These are phyloP conservation scores for Acanthurus leucopareius DNA, from an alignment of 2,797 vertebrate species.

Conservation along the genomic window DNA sequence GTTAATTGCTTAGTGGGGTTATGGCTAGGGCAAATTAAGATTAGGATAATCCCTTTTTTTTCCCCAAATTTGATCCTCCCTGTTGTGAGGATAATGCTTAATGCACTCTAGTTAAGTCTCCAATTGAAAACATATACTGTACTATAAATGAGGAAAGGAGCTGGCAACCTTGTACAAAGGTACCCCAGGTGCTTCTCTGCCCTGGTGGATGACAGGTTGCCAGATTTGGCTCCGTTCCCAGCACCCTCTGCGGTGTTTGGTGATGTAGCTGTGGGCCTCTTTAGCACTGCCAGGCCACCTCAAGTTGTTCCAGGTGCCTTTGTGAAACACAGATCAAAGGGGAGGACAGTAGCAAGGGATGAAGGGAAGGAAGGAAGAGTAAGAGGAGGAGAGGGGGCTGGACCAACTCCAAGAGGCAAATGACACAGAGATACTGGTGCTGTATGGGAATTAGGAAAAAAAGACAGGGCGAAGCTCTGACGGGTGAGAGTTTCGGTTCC, in stretches of 20 bases:
- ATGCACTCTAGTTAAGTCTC: background rate
- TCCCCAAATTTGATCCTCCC: constrained; percentile 13
- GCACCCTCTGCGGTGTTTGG: constrained; percentile 48
- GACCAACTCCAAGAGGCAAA: constrained; percentile 51
- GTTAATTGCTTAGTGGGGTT: background rate
- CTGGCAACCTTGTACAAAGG: constrained; percentile 43
- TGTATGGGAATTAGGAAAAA: constrained; percentile 21
- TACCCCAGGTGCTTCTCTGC: constrained; percentile 35
- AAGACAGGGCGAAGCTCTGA: constrained; percentile 8
- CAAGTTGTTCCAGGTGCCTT: constrained; percentile 76
- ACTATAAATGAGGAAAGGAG: constrained; percentile 48
- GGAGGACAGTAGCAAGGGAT: constrained; percentile 54
- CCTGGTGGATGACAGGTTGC: constrained; percentile 56
- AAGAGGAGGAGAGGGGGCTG: constrained; percentile 42
- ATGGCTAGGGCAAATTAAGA: background rate
- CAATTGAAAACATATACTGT: constrained; percentile 21
- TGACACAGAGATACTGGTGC: constrained; percentile 33
- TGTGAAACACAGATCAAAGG: constrained; percentile 80
- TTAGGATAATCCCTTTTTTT: constrained; percentile 1
- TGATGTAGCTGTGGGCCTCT: constrained; percentile 61
- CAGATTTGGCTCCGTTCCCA: constrained; percentile 58
- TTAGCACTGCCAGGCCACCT: constrained; percentile 72
- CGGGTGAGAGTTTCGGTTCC: background rate
- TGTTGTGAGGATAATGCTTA: background rate
- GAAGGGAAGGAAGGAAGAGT: constrained; percentile 15